Evolutionary conservation across 2,797 vertebrate species (phyloP).

Genomic region (Hemitrygon akajei): DNA sequence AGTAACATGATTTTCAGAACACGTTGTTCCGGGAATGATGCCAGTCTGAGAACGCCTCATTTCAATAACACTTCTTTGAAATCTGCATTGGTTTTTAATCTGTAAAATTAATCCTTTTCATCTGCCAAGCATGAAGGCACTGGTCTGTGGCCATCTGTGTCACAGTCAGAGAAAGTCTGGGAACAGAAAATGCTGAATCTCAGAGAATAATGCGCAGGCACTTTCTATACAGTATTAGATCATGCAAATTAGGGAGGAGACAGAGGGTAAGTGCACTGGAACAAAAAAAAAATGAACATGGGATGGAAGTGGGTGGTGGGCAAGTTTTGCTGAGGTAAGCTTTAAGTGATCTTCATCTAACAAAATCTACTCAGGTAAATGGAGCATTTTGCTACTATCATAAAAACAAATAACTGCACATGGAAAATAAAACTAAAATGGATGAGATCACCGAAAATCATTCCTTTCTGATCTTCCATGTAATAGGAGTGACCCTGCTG

Average conservation of each 20-base stretch:
- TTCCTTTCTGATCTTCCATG: background rate
- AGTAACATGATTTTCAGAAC: background rate
- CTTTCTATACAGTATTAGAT: background rate
- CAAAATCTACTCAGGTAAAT: background rate
- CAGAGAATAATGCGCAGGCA: background rate
- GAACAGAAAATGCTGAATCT: background rate
- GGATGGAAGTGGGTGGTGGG: too few species aligned
- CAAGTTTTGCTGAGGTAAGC: background rate
- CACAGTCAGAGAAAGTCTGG: background rate
- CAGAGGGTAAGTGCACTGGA: background rate
- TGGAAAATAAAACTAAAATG: background rate
- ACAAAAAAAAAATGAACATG: background rate
- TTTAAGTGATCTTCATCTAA: background rate
- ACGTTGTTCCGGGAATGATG: slow-evolving; percentile 8
- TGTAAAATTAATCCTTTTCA: background rate
- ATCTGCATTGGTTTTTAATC: slow-evolving; percentile 15
- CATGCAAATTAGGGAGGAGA: background rate
- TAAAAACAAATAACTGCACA: background rate
- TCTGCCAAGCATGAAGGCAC: background rate
- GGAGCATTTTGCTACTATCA: background rate
- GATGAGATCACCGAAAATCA: background rate
- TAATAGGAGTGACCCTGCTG: background rate
- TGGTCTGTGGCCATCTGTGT: background rate
- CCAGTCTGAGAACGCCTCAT: background rate
- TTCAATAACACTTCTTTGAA: slow-evolving; percentile 14